phyloP scores from a whole-genome alignment of 1,140 invertebrate species.

The Drosophila pseudoobscura region DNA sequence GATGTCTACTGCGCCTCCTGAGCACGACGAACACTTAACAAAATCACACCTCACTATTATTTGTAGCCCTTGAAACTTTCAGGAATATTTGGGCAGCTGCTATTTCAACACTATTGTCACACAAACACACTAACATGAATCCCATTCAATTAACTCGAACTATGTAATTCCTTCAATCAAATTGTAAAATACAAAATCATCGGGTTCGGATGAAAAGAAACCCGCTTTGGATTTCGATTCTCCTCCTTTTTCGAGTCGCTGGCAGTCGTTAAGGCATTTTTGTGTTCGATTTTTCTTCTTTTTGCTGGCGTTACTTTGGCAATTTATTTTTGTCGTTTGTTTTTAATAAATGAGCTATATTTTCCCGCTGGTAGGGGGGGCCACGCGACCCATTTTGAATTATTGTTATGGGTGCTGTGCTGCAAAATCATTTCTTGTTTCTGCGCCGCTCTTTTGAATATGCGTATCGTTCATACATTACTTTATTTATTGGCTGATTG shows the following conservation, averaged over 20 bases:
- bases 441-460: slow-evolving; percentile 44
- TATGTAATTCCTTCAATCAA: too few relatives aligned
- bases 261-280: slow-evolving; percentile 24
- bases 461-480: slow-evolving; percentile 73
- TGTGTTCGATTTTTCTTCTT: slow-evolving; percentile 20
- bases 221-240: neutral
- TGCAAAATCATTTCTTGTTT: slow-evolving; percentile 25
- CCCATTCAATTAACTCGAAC: too few relatives aligned
- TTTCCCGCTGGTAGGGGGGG: neutral
- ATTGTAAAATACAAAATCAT: too few relatives aligned
- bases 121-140: too few relatives aligned
- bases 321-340: slow-evolving; percentile 59
- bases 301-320: slow-evolving; percentile 45
- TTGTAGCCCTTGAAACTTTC: too few relatives aligned
- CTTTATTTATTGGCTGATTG: slow-evolving; percentile 75
- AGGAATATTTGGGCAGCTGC: too few relatives aligned
- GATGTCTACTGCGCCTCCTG: too few relatives aligned
- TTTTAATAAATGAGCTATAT: slow-evolving; percentile 66
- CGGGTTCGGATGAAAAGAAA: neutral
- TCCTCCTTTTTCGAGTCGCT: neutral
- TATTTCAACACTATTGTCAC: too few relatives aligned
- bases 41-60: too few relatives aligned
- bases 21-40: too few relatives aligned
- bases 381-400: slow-evolving; percentile 50
- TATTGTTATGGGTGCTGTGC: slow-evolving; percentile 56